A percentile compares a stretch with the other conserved stretches of the same genome.
phyloP scores from a whole-genome alignment of 2,888 invertebrate species.

The Nomada flava region DNA sequence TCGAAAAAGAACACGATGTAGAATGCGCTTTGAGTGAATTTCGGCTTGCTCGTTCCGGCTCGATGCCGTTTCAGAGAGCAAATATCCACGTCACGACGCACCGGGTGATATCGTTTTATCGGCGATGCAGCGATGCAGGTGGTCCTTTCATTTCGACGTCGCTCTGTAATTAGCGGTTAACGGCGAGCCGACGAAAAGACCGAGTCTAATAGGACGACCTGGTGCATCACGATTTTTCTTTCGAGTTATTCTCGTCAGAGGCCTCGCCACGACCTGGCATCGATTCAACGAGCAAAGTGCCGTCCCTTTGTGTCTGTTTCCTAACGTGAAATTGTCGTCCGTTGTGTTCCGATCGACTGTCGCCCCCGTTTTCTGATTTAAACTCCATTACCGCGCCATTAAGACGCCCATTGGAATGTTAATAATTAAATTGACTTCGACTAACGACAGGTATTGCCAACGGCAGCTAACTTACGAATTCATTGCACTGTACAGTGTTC shows the following conservation, averaged over 20 bases:
- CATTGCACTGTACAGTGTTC: too few relatives aligned
- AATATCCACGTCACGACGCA: slow-evolving; percentile 15
- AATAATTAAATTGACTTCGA: slow-evolving; percentile 1
- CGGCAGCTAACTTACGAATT: too few relatives aligned
- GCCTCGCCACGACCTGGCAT: slow-evolving; percentile 44
- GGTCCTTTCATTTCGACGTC: slow-evolving; percentile 48
- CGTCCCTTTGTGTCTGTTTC: slow-evolving; percentile 36
- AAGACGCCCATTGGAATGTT: background rate
- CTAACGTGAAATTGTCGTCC: slow-evolving; percentile 39
- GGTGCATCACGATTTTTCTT: slow-evolving; percentile 63
- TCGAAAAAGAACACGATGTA: background rate
- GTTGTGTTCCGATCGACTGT: background rate
- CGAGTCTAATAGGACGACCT: slow-evolving; percentile 12
- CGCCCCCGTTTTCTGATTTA: background rate
- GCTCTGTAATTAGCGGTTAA: slow-evolving; percentile 55
- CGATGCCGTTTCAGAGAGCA: background rate
- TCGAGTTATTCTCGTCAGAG: slow-evolving; percentile 47
- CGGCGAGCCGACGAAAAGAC: slow-evolving; percentile 23
- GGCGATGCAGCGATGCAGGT: background rate
- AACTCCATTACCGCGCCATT: background rate
- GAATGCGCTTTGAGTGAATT: slow-evolving; percentile 6
- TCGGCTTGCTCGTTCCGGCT: background rate
- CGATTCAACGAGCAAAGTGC: slow-evolving; percentile 54
- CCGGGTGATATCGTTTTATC: slow-evolving; percentile 38
- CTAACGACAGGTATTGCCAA: background rate